These are phyloP conservation scores for Flexamia atlantica DNA, from an alignment of 2,888 invertebrate genomes.

Conservation along the genomic window DNA sequence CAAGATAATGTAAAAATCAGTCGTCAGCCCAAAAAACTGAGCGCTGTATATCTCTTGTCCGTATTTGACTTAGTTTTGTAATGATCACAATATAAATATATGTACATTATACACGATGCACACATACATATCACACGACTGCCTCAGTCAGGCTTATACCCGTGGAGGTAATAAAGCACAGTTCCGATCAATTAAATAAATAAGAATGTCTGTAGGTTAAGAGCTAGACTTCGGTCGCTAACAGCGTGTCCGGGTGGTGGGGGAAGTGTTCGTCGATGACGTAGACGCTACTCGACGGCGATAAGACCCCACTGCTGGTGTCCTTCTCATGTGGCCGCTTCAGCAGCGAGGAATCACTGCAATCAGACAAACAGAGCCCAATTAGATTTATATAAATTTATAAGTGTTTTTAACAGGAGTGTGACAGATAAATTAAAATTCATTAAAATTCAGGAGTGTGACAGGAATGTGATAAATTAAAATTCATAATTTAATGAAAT, in stretches of 20 bases:
- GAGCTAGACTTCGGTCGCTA: conserved; percentile 87
- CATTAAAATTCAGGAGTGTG: too few species aligned
- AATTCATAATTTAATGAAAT: too few species aligned
- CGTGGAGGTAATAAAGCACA: conserved; percentile 54
- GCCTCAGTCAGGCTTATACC: conserved; percentile 37
- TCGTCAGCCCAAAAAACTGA: conserved; percentile 62
- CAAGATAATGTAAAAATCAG: conserved; percentile 63
- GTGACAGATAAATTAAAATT: too few species aligned
- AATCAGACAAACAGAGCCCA: conserved; percentile 67
- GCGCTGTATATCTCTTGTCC: conserved; percentile 61
- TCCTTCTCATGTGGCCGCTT: conserved; percentile 83
- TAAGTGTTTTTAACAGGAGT: too few species aligned
- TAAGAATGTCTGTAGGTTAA: conserved; percentile 48
- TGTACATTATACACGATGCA: conserved; percentile 64
- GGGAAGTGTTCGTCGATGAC: conserved; percentile 86
- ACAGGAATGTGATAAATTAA: too few species aligned
- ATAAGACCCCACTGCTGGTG: conserved; percentile 74
- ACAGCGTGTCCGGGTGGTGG: conserved; percentile 72
- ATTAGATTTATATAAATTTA: conserved; percentile 11
- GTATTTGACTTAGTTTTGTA: conserved; percentile 63
- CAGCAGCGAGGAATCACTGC: conserved; percentile 83
- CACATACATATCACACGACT: conserved; percentile 62
- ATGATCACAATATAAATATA: conserved; percentile 65
- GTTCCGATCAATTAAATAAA: conserved; percentile 59
- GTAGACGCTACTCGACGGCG: conserved; percentile 78